A percentile compares a stretch with the other conserved stretches of the same genome.
Evolutionary conservation across 2,888 invertebrate genomes (phyloP).

Genomic region (Leptopilina myrica): DNA sequence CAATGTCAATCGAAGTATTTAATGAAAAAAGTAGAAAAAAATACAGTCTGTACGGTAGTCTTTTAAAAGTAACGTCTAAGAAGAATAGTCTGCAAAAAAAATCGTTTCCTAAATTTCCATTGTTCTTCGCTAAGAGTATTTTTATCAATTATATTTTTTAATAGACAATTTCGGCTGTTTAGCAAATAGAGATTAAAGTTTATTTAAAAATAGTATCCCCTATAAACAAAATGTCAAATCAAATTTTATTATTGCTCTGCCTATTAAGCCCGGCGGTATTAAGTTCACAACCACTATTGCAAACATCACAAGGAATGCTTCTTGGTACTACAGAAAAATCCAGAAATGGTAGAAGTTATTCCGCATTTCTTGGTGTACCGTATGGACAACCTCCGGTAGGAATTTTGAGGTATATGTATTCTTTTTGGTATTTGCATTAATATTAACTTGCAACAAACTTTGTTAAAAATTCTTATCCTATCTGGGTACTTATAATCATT

Average conservation of each 20-base stretch:
- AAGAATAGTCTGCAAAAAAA: too few species aligned
- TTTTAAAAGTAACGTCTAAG: too few species aligned
- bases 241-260: neutral
- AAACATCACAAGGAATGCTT: slow-evolving; percentile 68
- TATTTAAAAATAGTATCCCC: neutral
- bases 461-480: too few species aligned
- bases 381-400: slow-evolving; percentile 75
- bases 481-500: neutral
- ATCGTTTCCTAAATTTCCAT: too few species aligned
- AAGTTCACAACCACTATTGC: slow-evolving; percentile 60
- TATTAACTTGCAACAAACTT: too few species aligned
- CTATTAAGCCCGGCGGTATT: slow-evolving; percentile 19
- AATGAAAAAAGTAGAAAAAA: too few species aligned
- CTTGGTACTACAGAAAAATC: slow-evolving; percentile 64
- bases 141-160: too few species aligned
- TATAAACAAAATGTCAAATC: neutral
- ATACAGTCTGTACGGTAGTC: too few species aligned
- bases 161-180: too few species aligned
- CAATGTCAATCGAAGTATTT: too few species aligned
- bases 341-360: slow-evolving; percentile 63
- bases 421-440: too few species aligned
- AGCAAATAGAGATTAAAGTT: neutral
- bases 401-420: slow-evolving; percentile 67
- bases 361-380: slow-evolving; percentile 72
- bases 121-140: too few species aligned